A percentile compares a stretch with the other conserved stretches of the same genome.
These are phyloP conservation scores for Coreoperca whiteheadi DNA, from an alignment of 2,113 vertebrate genomes.

Conservation along the genomic window DNA sequence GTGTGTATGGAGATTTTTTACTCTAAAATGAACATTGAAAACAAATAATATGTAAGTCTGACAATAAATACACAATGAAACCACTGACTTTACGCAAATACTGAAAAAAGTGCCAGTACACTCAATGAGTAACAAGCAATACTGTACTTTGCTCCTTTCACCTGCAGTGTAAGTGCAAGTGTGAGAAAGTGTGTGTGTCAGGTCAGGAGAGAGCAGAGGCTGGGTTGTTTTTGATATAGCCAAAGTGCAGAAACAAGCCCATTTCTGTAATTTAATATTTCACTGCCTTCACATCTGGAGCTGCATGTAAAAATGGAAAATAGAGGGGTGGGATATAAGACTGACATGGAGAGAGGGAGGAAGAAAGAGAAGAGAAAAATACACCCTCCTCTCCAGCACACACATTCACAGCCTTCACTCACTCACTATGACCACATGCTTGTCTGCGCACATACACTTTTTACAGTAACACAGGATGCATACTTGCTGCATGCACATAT, in stretches of 20 bases:
- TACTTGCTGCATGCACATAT: slow-evolving; percentile 65
- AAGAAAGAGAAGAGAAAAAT: slow-evolving; percentile 74
- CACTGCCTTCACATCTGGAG: slow-evolving; percentile 87
- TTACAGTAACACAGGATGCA: slow-evolving; percentile 69
- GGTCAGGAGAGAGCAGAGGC: slow-evolving; percentile 65
- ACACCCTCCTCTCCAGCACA: slow-evolving; percentile 71
- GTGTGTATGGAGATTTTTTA: background rate
- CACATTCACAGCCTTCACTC: slow-evolving; percentile 71
- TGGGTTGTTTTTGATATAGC: slow-evolving; percentile 84
- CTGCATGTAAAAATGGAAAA: slow-evolving; percentile 88
- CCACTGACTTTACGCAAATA: background rate
- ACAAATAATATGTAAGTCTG: slow-evolving; percentile 1
- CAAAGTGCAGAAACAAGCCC: slow-evolving; percentile 85
- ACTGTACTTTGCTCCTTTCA: slow-evolving; percentile 5
- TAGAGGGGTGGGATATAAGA: slow-evolving; percentile 83
- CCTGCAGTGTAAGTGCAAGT: slow-evolving; percentile 32
- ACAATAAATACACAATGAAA: background rate
- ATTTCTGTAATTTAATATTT: slow-evolving; percentile 89
- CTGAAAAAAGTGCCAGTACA: background rate
- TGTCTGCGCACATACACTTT: slow-evolving; percentile 59
- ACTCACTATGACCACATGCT: slow-evolving; percentile 70
- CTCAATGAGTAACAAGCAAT: background rate
- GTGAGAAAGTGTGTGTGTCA: slow-evolving; percentile 50
- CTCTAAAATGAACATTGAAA: background rate
- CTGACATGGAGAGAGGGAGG: slow-evolving; percentile 77